phyloP scores from a whole-genome alignment of 1,140 invertebrate genomes.

The Ptiloglossa arizonensis region DNA sequence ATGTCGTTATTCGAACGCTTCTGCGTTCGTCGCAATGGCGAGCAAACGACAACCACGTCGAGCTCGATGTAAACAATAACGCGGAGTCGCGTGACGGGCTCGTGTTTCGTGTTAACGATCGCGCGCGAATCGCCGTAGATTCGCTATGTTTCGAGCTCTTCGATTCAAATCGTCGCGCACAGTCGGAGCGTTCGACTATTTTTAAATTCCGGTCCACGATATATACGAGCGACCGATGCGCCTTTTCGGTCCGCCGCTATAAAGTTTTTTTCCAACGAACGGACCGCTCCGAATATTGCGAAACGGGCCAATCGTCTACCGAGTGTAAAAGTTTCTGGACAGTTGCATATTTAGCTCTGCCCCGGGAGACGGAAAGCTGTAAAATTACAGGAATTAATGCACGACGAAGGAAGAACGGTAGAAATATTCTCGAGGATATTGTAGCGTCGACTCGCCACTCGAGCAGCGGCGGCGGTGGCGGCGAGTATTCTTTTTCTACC shows the following conservation, averaged over 20 bases:
- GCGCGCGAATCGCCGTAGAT: not conserved
- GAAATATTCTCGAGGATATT: not conserved
- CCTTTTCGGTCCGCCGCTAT: not conserved
- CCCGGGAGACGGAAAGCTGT: not conserved
- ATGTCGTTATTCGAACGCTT: too few relatives aligned
- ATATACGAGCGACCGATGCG: slow-evolving; percentile 1
- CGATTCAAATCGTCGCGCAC: slow-evolving; percentile 22
- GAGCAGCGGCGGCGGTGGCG: too few relatives aligned
- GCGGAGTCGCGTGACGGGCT: not conserved
- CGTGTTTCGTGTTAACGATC: slow-evolving; percentile 6
- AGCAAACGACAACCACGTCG: too few relatives aligned
- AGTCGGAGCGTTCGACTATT: slow-evolving; percentile 28
- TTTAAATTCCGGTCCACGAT: slow-evolving; percentile 43
- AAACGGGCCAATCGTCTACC: not conserved
- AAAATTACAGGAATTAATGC: not conserved
- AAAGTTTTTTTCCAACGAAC: slow-evolving; percentile 15
- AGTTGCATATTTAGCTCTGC: not conserved
- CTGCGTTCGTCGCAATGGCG: too few relatives aligned
- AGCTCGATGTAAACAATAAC: not conserved
- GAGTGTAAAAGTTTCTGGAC: not conserved
- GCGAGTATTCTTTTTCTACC: too few relatives aligned
- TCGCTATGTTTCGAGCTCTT: slow-evolving; percentile 25
- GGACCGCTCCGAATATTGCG: not conserved
- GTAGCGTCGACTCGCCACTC: too few relatives aligned
- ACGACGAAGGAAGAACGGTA: not conserved